Evolutionary conservation across 2,113 vertebrate species (phyloP), one percentile per base, ranked within the genome.

Genomic region (Ceuthmochares aereus): DNA sequence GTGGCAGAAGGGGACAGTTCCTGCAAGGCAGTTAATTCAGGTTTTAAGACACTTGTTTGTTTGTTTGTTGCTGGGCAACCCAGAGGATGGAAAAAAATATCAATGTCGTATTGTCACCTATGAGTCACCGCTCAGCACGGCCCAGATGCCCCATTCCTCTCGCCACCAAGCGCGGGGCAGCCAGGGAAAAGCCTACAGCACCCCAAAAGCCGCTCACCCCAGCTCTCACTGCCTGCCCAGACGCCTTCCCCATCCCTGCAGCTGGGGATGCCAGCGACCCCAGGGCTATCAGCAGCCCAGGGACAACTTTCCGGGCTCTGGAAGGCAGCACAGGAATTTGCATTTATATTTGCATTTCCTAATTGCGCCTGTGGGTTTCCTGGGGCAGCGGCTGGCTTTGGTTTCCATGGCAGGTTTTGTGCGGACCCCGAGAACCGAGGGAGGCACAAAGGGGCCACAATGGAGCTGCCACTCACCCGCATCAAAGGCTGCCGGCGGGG

Each of bases 351-450:
- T 95, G 96, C 96, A 88, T 96, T 90, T 94, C 95, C 95, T 95
- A 95, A 93, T 90, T 94, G 95, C 66, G 58, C 82, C 94, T 87
- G 81, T 18, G 58, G 94, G 95, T 96, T 96, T 96, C 95, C 96
- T 82, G 92, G 94, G 87, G 94, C 93, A 96, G 87, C 74, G 81
- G 69, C 95, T 3, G 90, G 12, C 90, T 82, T 55, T 4, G 88
- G 96, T 97, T 97, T 96, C 96, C 96, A 97, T 96, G 96, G 95
- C 92, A 97, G 92, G 96, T 85, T 97, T 87, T 90, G 95, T 85
- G 94, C 2, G 8, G 93, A 87, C 87, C 90, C 21, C 34, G 27
- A 92, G 93, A 84, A 91, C 51, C n/a, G 40, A 92, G 76, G 62
- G 70, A 95, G 83, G 89, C 95, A 96, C 96, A 96, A 96, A 96